These are phyloP conservation scores for Venustoraphidia nigricollis DNA, from an alignment of 2,888 invertebrate species.

Conservation along the genomic window DNA sequence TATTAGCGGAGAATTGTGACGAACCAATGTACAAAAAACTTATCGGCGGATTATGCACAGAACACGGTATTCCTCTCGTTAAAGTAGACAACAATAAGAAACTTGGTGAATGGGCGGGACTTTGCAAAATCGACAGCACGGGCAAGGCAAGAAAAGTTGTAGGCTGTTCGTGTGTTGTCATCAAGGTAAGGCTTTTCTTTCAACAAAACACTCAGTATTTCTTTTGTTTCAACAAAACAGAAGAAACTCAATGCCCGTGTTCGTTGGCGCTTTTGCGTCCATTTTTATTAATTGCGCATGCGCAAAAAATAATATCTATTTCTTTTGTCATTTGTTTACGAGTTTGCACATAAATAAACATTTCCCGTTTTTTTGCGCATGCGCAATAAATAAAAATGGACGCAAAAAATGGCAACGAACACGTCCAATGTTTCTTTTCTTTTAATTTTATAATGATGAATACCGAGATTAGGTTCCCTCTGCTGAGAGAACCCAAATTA, in stretches of 20 bases:
- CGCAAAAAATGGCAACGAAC: too few relatives aligned
- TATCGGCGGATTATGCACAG: conserved; percentile 93
- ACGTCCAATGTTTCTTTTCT: too few relatives aligned
- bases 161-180: conserved; percentile 94
- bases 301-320: too few relatives aligned
- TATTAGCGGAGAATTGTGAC: conserved; percentile 96
- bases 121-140: conserved; percentile 98
- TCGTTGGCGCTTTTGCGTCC: too few relatives aligned
- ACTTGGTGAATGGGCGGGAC: conserved; percentile 97
- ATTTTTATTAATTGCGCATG: too few relatives aligned
- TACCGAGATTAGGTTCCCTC: conserved; percentile 27
- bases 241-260: background rate
- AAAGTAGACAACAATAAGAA: conserved; percentile 99
- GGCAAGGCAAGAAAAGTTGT: conserved; percentile 98
- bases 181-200: conserved; percentile 47
- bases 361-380: too few relatives aligned
- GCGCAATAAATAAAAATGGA: too few relatives aligned
- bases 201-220: background rate
- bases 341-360: too few relatives aligned
- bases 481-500: conserved; percentile 28
- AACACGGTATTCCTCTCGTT: conserved; percentile 94
- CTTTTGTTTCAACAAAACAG: background rate
- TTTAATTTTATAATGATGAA: conserved; percentile 19
- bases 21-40: conserved; percentile 96
- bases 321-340: too few relatives aligned